Evolutionary conservation across 92 coral and sea anemone species (phyloP).

Genomic region (Epizoanthus scotinus): DNA sequence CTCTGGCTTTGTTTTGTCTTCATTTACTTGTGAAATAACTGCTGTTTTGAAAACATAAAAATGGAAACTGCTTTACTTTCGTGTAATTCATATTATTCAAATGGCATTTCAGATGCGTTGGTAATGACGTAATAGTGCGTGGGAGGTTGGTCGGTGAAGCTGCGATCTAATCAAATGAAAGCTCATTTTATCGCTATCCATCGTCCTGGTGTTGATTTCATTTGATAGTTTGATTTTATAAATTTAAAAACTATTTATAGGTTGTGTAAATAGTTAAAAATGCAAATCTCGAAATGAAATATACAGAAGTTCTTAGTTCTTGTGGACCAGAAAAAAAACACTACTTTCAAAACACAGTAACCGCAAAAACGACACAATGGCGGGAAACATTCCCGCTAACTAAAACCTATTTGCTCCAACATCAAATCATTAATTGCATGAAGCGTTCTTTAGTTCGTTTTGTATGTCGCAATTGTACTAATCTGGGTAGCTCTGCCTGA

Average conservation of each 20-base stretch:
- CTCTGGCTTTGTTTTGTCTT: neutral
- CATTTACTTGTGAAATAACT: neutral
- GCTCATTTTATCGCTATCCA: neutral
- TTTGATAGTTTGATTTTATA: constrained; percentile 8
- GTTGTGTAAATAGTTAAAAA: neutral
- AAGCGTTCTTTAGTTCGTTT: too few species aligned
- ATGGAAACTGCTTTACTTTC: neutral
- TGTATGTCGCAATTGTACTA: too few species aligned
- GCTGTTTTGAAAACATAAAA: neutral
- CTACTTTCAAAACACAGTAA: too few species aligned
- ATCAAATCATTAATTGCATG: too few species aligned
- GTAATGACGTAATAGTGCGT: constrained; percentile 36
- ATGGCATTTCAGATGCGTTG: neutral
- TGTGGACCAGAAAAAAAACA: neutral
- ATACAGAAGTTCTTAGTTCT: too few species aligned
- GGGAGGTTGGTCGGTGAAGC: constrained; percentile 6
- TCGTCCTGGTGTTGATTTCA: neutral
- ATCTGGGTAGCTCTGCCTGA: too few species aligned
- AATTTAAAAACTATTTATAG: constrained; percentile 11
- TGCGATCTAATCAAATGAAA: constrained; percentile 14
- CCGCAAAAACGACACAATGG: too few species aligned
- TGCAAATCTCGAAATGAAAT: neutral
- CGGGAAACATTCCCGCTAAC: too few species aligned
- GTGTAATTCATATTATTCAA: neutral
- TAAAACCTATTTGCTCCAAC: too few species aligned